A percentile compares a stretch with the other conserved stretches of the same genome.
Evolutionary conservation across 2,113 vertebrate species (phyloP).

Genomic region (Notiomystis cincta): DNA sequence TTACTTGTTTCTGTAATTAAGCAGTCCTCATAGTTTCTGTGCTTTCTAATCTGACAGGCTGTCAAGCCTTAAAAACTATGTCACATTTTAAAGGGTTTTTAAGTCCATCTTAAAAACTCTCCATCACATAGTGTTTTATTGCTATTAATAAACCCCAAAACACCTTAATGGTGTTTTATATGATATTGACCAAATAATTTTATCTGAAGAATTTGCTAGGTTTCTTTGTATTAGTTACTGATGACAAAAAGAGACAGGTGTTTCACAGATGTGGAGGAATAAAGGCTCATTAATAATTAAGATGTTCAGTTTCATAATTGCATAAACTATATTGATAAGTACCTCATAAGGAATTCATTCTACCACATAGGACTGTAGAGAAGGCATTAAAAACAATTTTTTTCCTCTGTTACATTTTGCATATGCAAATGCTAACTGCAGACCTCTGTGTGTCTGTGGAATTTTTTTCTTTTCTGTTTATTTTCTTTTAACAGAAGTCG

Average conservation of each 20-base stretch:
- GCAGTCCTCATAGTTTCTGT: background rate
- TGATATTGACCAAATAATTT: background rate
- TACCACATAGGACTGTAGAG: background rate
- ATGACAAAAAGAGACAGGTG: background rate
- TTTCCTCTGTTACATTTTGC: background rate
- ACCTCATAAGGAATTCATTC: background rate
- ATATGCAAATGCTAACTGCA: slow-evolving; percentile 35
- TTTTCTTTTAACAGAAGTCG: slow-evolving; percentile 3
- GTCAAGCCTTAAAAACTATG: background rate
- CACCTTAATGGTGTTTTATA: background rate
- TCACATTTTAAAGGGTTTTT: background rate
- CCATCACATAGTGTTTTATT: background rate
- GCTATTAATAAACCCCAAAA: background rate
- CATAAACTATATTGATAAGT: background rate
- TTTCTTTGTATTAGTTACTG: background rate
- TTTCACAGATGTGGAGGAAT: background rate
- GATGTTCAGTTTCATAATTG: background rate
- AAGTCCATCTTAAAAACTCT: background rate
- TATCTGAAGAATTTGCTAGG: background rate
- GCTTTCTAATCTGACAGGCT: background rate
- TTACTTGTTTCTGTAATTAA: background rate
- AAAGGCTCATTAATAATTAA: slow-evolving; percentile 29
- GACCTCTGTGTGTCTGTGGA: background rate
- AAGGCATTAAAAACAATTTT: slow-evolving; percentile 26
- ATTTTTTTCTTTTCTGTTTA: slow-evolving; percentile 19